Evolutionary conservation across 2,797 vertebrate genomes (phyloP), one percentile per base, ranked within the genome.

Genomic region (Emydoidea blandingii): DNA sequence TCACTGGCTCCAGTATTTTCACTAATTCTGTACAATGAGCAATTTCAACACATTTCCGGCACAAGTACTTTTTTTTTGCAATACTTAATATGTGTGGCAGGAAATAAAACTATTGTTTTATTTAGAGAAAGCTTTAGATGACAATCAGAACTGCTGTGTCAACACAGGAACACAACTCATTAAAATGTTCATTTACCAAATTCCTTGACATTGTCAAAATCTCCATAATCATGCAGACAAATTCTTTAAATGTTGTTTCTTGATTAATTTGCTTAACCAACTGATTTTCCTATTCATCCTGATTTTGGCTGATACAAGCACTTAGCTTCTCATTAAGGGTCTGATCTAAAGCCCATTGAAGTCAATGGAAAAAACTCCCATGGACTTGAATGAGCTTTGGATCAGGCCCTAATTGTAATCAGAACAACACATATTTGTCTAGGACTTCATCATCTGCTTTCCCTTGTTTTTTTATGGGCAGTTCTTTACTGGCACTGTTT

Each of bases 261-360:
- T 95, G 86, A 87, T 87, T 93, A 59, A 59, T 57, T 29, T 59
- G 56, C 44, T 82, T 82, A 65, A 81, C 4, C 53, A 52, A n/a
- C 62, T 79, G 50, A 95, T 93, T 81, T 85, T 54, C 7, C 41
- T 88, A 25, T 84, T 92, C 7, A 59, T 87, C 92, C 41, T 12
- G 65, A 5, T 79, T 92, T 59, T 65, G 78, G 86, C 57, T 86
- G 81, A 85, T 5, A 2, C 4, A 88, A 81, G 19, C 21, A 72
- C 9, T 92, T 83, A 81, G 88, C 79, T 93, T 52, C 2, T 59
- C 44, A 44, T 59, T 34, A 82, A 34, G 56, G 54, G 56, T 52
- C 52, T 72, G 12, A 56, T 72, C 85, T 88, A 88, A 93, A 88
- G 8, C n/a, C 12, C 76, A 74, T 53, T 74, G 76, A 96, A 96